A percentile compares a stretch with the other conserved stretches of the same genome.
Evolutionary conservation across 2,113 vertebrate species (phyloP).

Genomic region (zebrafish (Danio rerio)): DNA sequence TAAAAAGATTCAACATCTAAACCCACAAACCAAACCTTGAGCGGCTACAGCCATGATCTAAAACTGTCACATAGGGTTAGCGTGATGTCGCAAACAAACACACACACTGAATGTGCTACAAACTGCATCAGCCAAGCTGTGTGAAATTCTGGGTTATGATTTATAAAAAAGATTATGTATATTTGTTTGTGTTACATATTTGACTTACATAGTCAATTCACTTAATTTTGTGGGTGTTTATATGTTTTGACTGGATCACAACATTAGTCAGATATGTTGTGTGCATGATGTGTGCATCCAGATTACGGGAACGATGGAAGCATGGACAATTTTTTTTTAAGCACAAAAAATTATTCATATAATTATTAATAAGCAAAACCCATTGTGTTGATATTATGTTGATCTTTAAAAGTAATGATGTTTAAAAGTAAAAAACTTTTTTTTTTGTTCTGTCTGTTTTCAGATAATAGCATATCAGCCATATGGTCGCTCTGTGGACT

Average conservation of each 20-base stretch:
- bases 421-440: background rate
- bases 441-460: background rate
- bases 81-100: slow-evolving; percentile 53
- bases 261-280: too few relatives aligned
- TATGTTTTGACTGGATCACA: background rate
- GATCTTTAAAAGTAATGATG: background rate
- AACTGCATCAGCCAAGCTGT: slow-evolving; percentile 30
- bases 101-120: slow-evolving; percentile 8
- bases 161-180: slow-evolving; percentile 16
- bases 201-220: background rate
- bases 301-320: background rate
- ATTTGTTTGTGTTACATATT: background rate
- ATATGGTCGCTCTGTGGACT: slow-evolving; percentile 92
- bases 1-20: slow-evolving; percentile 30
- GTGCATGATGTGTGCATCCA: too few relatives aligned
- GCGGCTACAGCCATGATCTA: slow-evolving; percentile 67
- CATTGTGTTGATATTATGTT: background rate
- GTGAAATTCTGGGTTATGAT: slow-evolving; percentile 45
- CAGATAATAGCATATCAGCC: slow-evolving; percentile 99
- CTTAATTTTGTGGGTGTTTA: background rate
- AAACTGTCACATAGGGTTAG: slow-evolving; percentile 77
- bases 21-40: slow-evolving; percentile 57
- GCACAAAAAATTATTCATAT: too few relatives aligned
- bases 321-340: background rate
- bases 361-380: too few relatives aligned